phyloP scores from a whole-genome alignment of 2,888 invertebrate species.

The Carabus problematicus region DNA sequence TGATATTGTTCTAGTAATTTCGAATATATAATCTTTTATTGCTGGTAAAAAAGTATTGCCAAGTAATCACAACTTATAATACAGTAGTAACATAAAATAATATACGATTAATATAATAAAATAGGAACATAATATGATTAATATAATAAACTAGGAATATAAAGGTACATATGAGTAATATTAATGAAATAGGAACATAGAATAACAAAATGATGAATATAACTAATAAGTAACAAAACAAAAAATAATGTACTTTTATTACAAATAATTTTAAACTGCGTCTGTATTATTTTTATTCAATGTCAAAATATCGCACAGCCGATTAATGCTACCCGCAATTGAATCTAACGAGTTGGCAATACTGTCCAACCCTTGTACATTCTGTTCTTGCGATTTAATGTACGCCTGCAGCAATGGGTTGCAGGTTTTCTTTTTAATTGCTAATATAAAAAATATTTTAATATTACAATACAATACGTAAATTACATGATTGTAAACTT shows the following conservation, averaged over 20 bases:
- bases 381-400: background rate
- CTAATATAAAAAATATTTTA: background rate
- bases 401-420: background rate
- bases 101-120: slow-evolving; percentile 1
- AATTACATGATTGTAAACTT: background rate
- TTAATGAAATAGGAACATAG: too few relatives aligned
- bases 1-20: slow-evolving; percentile 7
- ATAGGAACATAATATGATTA: background rate
- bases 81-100: background rate
- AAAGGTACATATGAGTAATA: background rate
- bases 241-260: too few relatives aligned
- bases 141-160: slow-evolving; percentile 2
- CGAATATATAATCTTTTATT: slow-evolving; percentile 1
- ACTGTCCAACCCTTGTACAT: slow-evolving; percentile 1
- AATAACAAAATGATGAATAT: too few relatives aligned
- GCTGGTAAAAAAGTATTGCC: background rate
- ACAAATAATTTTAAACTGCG: background rate
- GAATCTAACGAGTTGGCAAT: slow-evolving; percentile 11
- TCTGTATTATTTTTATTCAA: background rate
- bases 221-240: too few relatives aligned
- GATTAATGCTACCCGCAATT: slow-evolving; percentile 5
- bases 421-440: background rate
- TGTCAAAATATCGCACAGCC: slow-evolving; percentile 1
- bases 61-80: background rate
- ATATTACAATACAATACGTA: background rate